Evolutionary conservation across 2,888 invertebrate genomes (phyloP).

Genomic region (Zeuzera pyrina): DNA sequence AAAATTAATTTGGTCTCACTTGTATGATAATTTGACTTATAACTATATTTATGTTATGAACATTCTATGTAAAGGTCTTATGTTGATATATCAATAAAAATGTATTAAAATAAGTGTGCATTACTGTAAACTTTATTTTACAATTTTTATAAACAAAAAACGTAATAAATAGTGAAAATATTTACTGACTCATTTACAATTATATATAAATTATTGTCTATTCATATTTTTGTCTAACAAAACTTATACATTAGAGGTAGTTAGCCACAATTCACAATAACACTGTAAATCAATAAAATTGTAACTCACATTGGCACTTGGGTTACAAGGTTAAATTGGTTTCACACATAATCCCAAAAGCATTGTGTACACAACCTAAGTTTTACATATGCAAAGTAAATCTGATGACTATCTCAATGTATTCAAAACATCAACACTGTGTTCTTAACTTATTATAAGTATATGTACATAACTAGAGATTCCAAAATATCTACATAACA

Average conservation of each 20-base stretch:
- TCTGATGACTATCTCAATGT: background rate
- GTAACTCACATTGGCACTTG: too few species aligned
- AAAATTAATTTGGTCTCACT: slow-evolving; percentile 61
- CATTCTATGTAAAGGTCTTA: slow-evolving; percentile 61
- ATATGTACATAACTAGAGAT: background rate
- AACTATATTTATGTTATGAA: slow-evolving; percentile 57
- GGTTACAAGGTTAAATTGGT: too few species aligned
- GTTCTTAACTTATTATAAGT: background rate
- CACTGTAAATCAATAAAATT: too few species aligned
- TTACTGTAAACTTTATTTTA: slow-evolving; percentile 25
- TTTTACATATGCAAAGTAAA: too few species aligned
- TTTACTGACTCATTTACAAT: too few species aligned
- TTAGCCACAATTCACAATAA: too few species aligned
- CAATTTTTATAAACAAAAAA: slow-evolving; percentile 4
- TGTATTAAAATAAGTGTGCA: slow-evolving; percentile 34
- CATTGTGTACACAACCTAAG: too few species aligned
- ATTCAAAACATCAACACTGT: background rate
- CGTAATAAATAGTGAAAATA: slow-evolving; percentile 6
- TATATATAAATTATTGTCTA: background rate
- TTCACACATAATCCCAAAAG: too few species aligned
- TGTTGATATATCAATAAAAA: slow-evolving; percentile 63
- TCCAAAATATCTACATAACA: too few species aligned
- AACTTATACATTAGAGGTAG: too few species aligned
- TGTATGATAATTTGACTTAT: slow-evolving; percentile 64
- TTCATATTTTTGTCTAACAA: too few species aligned